Evolutionary conservation across 2,797 vertebrate species (phyloP).

Genomic region (Paguma larvata): DNA sequence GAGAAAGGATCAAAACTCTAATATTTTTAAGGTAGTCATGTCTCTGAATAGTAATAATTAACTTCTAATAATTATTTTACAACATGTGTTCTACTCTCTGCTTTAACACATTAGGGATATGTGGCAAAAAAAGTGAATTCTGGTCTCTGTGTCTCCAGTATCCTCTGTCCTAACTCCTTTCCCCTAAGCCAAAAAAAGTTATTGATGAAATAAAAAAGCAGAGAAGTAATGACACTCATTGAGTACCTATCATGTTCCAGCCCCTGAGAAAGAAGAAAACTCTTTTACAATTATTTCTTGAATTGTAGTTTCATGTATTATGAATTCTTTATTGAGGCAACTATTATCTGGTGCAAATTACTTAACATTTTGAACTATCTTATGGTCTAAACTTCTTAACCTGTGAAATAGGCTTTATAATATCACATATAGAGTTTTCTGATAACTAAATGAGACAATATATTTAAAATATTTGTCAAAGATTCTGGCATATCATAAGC

Average conservation of each 20-base stretch:
- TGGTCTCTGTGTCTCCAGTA: background rate
- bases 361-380: background rate
- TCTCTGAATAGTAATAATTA: background rate
- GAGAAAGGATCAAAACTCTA: background rate
- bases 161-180: background rate
- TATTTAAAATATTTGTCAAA: conserved; percentile 20
- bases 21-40: background rate
- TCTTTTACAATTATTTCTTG: background rate
- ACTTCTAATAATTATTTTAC: background rate
- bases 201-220: background rate
- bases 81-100: background rate
- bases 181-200: background rate
- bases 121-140: background rate
- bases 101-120: background rate
- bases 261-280: background rate
- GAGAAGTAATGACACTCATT: background rate
- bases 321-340: background rate
- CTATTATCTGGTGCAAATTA: background rate
- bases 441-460: background rate
- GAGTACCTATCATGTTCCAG: background rate
- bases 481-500: background rate
- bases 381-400: background rate
- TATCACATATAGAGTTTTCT: background rate
- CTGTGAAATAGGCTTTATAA: background rate
- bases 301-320: background rate